Evolutionary conservation across 2,113 vertebrate genomes (phyloP).

Genomic region (Progne subis): DNA sequence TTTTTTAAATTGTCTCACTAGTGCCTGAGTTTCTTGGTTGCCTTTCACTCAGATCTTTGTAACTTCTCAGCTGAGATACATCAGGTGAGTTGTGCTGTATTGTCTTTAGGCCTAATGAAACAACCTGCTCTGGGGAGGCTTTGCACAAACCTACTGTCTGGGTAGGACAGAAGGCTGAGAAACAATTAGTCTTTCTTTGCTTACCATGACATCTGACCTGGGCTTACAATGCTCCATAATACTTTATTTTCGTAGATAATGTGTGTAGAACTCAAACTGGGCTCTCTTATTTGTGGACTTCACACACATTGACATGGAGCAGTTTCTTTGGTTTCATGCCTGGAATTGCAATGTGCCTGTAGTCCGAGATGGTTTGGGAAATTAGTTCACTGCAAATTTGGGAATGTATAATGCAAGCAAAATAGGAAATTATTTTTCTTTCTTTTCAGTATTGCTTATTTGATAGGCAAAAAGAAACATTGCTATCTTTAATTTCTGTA

Average conservation of each 20-base stretch:
- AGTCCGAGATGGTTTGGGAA: background rate
- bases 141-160: background rate
- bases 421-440: background rate
- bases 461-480: background rate
- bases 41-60: background rate
- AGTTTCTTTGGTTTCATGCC: background rate
- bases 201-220: background rate
- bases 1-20: background rate
- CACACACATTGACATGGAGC: background rate
- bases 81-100: background rate
- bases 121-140: background rate
- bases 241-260: background rate
- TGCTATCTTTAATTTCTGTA: constrained; percentile 3
- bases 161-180: background rate
- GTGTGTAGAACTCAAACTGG: background rate
- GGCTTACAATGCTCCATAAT: background rate
- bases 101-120: background rate
- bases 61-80: background rate
- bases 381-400: background rate
- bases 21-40: background rate
- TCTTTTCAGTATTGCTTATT: background rate
- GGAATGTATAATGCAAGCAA: background rate
- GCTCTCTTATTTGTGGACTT: background rate
- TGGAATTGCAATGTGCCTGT: background rate
- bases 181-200: background rate